phyloP scores from a whole-genome alignment of 2,888 invertebrate species.

The Drosophila incognita region DNA sequence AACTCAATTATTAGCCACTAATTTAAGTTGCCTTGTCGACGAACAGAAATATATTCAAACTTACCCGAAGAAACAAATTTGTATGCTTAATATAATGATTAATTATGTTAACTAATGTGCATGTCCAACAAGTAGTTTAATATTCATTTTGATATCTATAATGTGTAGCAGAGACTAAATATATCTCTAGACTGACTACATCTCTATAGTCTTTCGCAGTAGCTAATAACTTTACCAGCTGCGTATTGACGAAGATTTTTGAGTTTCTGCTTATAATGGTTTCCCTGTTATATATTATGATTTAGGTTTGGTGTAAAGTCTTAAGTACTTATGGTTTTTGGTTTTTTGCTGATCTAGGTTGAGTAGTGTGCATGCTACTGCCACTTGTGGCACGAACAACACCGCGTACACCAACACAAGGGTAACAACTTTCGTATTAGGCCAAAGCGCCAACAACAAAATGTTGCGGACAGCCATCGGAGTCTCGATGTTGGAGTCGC shows the following conservation, averaged over 20 bases:
- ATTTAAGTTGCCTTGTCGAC: conserved; percentile 1
- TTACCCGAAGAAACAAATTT: not conserved
- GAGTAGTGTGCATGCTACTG: conserved; percentile 60
- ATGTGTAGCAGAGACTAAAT: not conserved
- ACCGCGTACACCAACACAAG: conserved; percentile 68
- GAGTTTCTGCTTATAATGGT: not conserved
- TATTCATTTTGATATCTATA: not conserved
- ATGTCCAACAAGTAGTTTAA: not conserved
- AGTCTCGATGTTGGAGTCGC: conserved; percentile 17
- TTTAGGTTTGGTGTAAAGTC: not conserved
- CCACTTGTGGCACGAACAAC: conserved; percentile 71
- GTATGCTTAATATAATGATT: not conserved
- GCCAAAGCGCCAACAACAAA: conserved; percentile 52
- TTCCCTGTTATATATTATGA: not conserved
- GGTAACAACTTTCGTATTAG: conserved; percentile 78
- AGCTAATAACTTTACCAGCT: not conserved
- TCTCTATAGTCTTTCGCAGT: not conserved
- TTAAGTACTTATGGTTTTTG: not conserved
- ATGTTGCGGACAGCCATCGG: conserved; percentile 25
- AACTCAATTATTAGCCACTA: not conserved
- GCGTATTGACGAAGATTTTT: not conserved
- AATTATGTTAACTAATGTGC: not conserved
- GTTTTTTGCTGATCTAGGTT: conserved; percentile 27
- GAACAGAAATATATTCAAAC: not conserved
- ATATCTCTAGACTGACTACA: not conserved